These are phyloP conservation scores for Excalfactoria chinensis DNA, from an alignment of 2,113 vertebrate genomes.

Conservation along the genomic window DNA sequence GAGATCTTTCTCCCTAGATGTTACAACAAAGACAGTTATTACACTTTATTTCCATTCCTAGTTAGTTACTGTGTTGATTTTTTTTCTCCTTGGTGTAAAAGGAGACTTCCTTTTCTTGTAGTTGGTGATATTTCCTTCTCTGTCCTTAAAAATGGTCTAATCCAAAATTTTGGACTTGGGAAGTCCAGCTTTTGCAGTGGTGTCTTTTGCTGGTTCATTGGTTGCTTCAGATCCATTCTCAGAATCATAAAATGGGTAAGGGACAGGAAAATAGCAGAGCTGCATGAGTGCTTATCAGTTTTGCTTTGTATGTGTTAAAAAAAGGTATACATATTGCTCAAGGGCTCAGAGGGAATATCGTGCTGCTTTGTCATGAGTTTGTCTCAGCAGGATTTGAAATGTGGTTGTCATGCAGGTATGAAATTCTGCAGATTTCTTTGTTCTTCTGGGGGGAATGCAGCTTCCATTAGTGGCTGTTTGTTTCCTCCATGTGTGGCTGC, in stretches of 20 bases:
- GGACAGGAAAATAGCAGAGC: neutral
- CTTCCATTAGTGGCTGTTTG: neutral
- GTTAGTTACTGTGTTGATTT: neutral
- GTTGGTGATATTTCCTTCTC: neutral
- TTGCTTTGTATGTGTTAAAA: neutral
- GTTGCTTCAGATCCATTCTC: neutral
- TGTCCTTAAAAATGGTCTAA: neutral
- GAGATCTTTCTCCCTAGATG: neutral
- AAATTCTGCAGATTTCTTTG: neutral
- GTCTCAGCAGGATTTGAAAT: neutral
- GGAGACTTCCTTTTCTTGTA: neutral
- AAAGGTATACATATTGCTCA: neutral
- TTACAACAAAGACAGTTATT: neutral
- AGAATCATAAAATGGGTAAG: neutral
- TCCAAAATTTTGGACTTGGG: neutral
- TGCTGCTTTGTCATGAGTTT: neutral
- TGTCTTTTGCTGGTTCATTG: neutral
- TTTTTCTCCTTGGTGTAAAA: neutral
- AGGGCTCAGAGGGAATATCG: neutral
- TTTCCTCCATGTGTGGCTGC: neutral
- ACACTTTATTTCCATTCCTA: slow-evolving; percentile 42
- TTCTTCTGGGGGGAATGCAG: neutral
- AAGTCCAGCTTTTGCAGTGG: neutral
- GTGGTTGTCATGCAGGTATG: neutral
- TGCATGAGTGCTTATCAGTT: neutral